Evolutionary conservation across 2,888 invertebrate genomes (phyloP).

Genomic region (Apantesis nais): DNA sequence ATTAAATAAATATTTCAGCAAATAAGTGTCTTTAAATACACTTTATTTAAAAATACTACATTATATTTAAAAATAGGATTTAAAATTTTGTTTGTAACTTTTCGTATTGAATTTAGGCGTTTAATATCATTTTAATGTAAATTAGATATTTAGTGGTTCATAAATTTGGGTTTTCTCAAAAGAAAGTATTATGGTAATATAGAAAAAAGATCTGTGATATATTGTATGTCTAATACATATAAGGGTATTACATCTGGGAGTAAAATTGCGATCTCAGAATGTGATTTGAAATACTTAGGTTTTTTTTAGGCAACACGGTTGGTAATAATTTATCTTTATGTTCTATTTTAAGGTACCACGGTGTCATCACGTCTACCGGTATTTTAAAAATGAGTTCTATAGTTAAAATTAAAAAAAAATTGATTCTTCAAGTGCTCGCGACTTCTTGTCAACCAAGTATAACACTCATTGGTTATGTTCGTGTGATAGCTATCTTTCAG

Average conservation of each 20-base stretch:
- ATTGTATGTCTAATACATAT: slow-evolving; percentile 62
- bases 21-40: slow-evolving; percentile 43
- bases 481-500: neutral
- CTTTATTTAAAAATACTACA: slow-evolving; percentile 46
- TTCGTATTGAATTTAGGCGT: slow-evolving; percentile 65
- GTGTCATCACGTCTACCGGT: neutral
- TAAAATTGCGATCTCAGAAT: slow-evolving; percentile 76
- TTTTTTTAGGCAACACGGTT: slow-evolving; percentile 41
- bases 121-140: slow-evolving; percentile 58
- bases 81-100: slow-evolving; percentile 35
- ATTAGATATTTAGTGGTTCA: slow-evolving; percentile 55
- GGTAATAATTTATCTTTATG: slow-evolving; percentile 14
- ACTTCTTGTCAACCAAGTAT: neutral
- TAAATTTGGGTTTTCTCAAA: slow-evolving; percentile 64
- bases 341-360: neutral
- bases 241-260: slow-evolving; percentile 79
- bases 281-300: slow-evolving; percentile 63
- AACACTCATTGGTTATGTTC: neutral
- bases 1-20: slow-evolving; percentile 38
- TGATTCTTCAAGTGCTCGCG: neutral
- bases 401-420: neutral
- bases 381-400: neutral
- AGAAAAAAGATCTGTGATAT: slow-evolving; percentile 82
- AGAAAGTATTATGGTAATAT: slow-evolving; percentile 80
- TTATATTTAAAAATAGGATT: slow-evolving; percentile 44